These are phyloP conservation scores for Liopterus haemorrhoidalis DNA, from an alignment of 2,888 invertebrate genomes.

Conservation along the genomic window DNA sequence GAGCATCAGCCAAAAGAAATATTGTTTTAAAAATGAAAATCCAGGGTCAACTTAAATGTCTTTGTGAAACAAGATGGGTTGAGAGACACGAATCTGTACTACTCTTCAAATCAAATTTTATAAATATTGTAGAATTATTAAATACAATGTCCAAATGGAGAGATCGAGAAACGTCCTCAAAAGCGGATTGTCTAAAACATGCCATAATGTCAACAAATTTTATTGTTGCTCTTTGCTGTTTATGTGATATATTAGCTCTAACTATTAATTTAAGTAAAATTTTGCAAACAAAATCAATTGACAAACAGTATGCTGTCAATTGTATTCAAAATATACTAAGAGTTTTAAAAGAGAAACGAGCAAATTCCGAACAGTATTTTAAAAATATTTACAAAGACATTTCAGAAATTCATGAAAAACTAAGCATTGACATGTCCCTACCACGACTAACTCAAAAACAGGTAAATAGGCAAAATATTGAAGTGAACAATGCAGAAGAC, in stretches of 20 bases:
- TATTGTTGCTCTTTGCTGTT: constrained; percentile 1
- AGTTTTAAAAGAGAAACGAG: constrained; percentile 1
- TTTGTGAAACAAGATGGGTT: constrained; percentile 24
- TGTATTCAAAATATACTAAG: background rate
- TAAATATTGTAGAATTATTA: no score
- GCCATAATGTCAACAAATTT: background rate
- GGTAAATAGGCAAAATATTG: background rate
- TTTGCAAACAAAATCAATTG: constrained; percentile 8
- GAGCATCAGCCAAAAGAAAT: constrained; percentile 30
- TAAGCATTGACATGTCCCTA: background rate
- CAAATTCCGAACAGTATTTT: background rate
- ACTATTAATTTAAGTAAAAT: constrained; percentile 6
- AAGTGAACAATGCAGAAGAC: background rate
- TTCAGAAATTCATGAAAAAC: background rate
- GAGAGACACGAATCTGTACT: no score
- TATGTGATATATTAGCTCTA: background rate
- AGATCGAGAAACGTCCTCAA: no score
- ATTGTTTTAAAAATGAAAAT: constrained; percentile 25
- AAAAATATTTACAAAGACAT: background rate
- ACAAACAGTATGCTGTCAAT: background rate
- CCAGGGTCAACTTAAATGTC: constrained; percentile 21
- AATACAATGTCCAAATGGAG: no score
- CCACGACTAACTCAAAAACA: background rate
- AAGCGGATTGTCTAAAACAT: constrained; percentile 5
- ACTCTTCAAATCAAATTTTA: no score